These are phyloP conservation scores for Zaprionus obscuricornis DNA, from an alignment of 2,888 invertebrate species.

Conservation along the genomic window DNA sequence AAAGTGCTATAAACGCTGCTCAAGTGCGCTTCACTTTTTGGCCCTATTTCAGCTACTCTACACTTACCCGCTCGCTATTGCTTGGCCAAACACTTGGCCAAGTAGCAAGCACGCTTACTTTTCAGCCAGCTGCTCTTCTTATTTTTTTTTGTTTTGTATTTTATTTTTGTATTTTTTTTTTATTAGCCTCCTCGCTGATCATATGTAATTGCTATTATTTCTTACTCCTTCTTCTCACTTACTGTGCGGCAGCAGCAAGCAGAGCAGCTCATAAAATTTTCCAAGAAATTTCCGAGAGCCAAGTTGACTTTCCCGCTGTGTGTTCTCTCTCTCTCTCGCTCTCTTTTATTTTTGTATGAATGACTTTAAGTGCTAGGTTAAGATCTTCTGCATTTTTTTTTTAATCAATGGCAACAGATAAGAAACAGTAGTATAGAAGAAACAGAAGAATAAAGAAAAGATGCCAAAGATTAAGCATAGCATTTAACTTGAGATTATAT, in stretches of 20 bases:
- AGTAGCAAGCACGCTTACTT: conserved; percentile 41
- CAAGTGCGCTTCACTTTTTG: conserved; percentile 34
- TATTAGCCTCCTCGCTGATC: conserved; percentile 45
- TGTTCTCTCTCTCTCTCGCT: no score
- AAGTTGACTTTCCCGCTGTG: conserved; percentile 42
- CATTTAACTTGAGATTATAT: background rate
- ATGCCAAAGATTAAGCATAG: conserved; percentile 18
- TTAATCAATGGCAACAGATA: conserved; percentile 50
- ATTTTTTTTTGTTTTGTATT: no score
- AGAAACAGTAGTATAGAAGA: conserved; percentile 13
- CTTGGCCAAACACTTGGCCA: conserved; percentile 19
- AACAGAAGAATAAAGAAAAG: conserved; percentile 14
- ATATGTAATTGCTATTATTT: conserved; percentile 72
- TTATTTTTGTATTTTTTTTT: no score
- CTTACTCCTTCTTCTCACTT: background rate
- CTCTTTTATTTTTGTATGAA: conserved; percentile 62
- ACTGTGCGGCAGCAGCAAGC: no score
- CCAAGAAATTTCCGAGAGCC: conserved; percentile 51
- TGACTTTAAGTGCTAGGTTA: conserved; percentile 35
- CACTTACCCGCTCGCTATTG: background rate
- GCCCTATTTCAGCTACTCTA: background rate
- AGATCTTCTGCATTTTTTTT: no score
- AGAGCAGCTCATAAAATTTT: conserved; percentile 39
- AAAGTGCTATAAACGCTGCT: conserved; percentile 67
- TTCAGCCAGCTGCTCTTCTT: conserved; percentile 6